Conservation (phyloP, 2,797 vertebrate species). For the Hyperoplus immaculatus region DNA sequence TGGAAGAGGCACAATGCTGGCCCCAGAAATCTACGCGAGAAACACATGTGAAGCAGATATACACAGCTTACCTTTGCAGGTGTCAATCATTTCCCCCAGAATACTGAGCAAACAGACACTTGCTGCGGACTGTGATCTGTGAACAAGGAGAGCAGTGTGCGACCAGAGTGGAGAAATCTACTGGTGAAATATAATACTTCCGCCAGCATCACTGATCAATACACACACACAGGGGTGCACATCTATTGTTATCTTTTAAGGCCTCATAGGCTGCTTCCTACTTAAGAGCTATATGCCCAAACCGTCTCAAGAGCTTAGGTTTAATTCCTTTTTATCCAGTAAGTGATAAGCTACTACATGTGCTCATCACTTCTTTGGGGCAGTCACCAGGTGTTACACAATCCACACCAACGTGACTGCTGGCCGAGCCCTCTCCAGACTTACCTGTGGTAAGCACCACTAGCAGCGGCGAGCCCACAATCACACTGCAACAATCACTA, state of each 20-base stretch:
- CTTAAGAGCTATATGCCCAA: not conserved
- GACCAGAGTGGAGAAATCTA: constrained; percentile 40
- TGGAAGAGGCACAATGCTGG: not conserved
- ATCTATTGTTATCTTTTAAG: constrained; percentile 35
- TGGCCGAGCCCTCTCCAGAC: constrained; percentile 54
- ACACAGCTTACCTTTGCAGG: constrained; percentile 29
- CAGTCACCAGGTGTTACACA: constrained; percentile 16
- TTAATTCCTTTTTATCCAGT: not conserved
- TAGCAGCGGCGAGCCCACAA: constrained; percentile 39
- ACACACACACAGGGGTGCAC: constrained; percentile 37
- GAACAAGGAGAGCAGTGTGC: constrained; percentile 24
- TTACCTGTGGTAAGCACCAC: constrained; percentile 76
- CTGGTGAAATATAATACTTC: constrained; percentile 64
- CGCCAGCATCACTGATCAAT: constrained; percentile 64
- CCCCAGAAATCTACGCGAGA: not conserved
- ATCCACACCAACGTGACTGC: constrained; percentile 36
- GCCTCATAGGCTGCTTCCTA: constrained; percentile 15
- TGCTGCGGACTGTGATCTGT: constrained; percentile 29
- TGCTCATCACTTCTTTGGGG: constrained; percentile 5
- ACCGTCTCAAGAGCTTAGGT: not conserved
- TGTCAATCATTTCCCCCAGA: constrained; percentile 39
- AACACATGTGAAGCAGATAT: constrained; percentile 21
- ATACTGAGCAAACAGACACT: constrained; percentile 30
- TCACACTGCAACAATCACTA: constrained; percentile 50
- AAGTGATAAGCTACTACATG: constrained; percentile 2